Percentiles rank a stretch among this genome's conserved stretches.
Evolutionary conservation across 2,113 vertebrate species (phyloP).

Genomic region (Mobula birostris): DNA sequence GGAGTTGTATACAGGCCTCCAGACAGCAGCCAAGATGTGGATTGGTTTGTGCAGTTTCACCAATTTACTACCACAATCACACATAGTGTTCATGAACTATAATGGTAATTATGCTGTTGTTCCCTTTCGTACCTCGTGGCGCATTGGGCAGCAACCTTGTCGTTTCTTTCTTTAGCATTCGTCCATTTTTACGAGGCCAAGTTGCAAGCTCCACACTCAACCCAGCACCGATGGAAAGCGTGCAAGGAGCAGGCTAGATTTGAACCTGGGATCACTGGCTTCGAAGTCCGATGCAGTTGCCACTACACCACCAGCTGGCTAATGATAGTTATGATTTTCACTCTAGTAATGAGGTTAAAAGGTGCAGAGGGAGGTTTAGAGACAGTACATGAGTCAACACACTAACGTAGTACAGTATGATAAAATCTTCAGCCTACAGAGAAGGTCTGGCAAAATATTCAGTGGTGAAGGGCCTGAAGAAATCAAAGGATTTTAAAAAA

Average conservation of each 20-base stretch:
- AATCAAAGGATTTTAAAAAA: background rate
- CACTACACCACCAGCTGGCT: too few species aligned
- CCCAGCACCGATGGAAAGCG: too few species aligned
- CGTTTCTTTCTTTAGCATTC: too few species aligned
- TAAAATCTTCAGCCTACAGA: background rate
- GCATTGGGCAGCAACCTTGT: too few species aligned
- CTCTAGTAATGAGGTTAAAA: background rate
- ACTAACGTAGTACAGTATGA: background rate
- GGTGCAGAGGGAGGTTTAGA: background rate
- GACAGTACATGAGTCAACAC: background rate
- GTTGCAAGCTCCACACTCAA: too few species aligned
- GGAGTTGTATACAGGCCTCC: too few species aligned
- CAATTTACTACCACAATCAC: background rate
- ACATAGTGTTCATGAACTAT: background rate
- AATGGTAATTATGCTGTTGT: background rate
- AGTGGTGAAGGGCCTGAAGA: background rate
- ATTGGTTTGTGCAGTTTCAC: background rate
- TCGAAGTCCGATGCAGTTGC: too few species aligned
- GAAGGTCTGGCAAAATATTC: background rate
- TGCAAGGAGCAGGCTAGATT: too few species aligned
- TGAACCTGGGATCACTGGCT: too few species aligned
- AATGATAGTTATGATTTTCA: background rate
- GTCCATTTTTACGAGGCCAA: too few species aligned
- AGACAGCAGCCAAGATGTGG: too few species aligned
- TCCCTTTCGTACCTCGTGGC: too few species aligned